Evolutionary conservation across 2,797 vertebrate genomes (phyloP).

Genomic region (Phaenicophaeus curvirostris): DNA sequence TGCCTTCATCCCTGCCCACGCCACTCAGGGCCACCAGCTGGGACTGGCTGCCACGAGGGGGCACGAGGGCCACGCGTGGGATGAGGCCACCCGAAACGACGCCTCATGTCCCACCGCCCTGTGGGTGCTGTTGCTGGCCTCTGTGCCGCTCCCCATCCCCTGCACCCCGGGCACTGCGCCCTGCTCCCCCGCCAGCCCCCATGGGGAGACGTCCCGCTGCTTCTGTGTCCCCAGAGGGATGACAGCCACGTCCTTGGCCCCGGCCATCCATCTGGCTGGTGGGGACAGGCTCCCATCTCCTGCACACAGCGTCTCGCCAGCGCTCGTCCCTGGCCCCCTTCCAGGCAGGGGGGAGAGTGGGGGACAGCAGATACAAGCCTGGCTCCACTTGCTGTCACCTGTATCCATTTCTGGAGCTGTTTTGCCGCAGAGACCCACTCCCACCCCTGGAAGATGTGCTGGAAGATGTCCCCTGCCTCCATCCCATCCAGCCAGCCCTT

Average conservation of each 20-base stretch:
- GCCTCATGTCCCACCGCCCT: rapidly evolving
- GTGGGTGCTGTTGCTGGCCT: background rate
- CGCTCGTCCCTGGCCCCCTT: background rate
- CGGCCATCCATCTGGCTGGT: background rate
- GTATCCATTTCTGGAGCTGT: background rate
- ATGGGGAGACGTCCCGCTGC: rapidly evolving
- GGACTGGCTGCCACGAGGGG: slow-evolving; percentile 58
- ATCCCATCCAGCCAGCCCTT: background rate
- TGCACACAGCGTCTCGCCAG: background rate
- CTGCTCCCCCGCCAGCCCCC: background rate
- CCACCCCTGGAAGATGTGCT: background rate
- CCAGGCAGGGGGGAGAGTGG: background rate
- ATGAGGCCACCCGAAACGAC: background rate
- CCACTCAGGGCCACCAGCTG: background rate
- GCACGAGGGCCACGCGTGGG: slow-evolving; percentile 17
- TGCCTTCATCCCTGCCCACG: background rate
- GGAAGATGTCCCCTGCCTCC: background rate
- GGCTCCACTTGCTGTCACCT: background rate
- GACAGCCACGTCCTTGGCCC: background rate
- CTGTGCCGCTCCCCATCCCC: background rate
- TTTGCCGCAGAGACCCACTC: rapidly evolving
- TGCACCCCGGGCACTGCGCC: background rate
- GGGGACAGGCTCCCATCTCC: background rate
- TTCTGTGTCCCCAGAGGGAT: background rate
- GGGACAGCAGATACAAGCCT: background rate